Evolutionary conservation across 1,140 invertebrate species (phyloP).

Genomic region (Panulirus ornatus): DNA sequence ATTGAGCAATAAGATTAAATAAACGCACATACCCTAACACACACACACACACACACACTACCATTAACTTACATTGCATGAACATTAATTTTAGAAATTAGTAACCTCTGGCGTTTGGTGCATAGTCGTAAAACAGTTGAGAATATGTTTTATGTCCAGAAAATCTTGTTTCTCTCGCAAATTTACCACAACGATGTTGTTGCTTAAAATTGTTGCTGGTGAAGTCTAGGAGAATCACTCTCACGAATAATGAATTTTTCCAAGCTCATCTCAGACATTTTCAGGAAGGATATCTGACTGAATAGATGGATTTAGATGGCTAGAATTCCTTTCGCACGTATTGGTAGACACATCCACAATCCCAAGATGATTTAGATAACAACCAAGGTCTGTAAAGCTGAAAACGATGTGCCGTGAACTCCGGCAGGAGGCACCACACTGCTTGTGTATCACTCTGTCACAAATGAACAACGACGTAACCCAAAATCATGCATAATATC

Average conservation of each 20-base stretch:
- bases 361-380: slow-evolving; percentile 57
- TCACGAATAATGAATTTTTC: neutral
- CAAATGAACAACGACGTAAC: neutral
- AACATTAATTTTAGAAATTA: no score
- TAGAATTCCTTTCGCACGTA: slow-evolving; percentile 57
- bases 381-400: slow-evolving; percentile 59
- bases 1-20: no score
- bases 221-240: no score
- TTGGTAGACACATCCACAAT: slow-evolving; percentile 59
- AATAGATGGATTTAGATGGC: slow-evolving; percentile 70
- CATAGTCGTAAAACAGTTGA: no score
- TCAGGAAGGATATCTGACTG: slow-evolving; percentile 58
- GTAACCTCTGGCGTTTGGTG: no score
- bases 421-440: slow-evolving; percentile 6
- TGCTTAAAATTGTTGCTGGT: neutral
- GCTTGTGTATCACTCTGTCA: slow-evolving; percentile 22
- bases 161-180: no score
- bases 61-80: no score
- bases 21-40: no score
- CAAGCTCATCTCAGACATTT: neutral
- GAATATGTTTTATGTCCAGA: slow-evolving; percentile 7
- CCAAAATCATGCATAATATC: neutral
- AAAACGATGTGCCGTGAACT: slow-evolving; percentile 35
- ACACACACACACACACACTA: no score
- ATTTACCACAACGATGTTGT: neutral